Conservation (phyloP, 2,797 vertebrate species). For the Peromyscus aztecus region DNA sequence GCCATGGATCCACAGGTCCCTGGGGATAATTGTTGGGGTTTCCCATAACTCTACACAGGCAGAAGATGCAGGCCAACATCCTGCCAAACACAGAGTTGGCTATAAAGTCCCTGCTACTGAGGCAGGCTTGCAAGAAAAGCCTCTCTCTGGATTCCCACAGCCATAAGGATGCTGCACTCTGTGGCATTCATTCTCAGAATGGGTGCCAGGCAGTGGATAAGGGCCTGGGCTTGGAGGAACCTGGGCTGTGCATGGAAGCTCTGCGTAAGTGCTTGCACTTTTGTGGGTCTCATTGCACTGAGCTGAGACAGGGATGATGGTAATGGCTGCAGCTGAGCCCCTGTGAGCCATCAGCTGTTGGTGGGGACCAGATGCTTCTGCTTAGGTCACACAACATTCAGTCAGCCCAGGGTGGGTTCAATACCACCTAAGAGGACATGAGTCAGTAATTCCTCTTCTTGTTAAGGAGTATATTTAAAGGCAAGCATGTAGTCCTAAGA, state of each 20-base stretch:
- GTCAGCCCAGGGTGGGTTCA: background rate
- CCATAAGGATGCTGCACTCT: background rate
- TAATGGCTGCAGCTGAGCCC: no score
- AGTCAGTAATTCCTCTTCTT: background rate
- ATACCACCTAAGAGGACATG: background rate
- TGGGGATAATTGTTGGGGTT: accelerated
- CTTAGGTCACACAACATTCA: background rate
- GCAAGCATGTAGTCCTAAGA: background rate
- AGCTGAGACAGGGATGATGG: background rate
- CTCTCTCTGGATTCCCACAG: background rate
- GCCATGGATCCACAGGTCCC: background rate
- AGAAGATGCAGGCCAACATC: background rate
- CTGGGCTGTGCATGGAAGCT: background rate
- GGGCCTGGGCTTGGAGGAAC: background rate
- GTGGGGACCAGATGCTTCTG: background rate
- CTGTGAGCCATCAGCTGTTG: background rate
- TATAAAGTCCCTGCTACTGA: background rate
- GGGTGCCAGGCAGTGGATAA: accelerated
- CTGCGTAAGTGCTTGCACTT: background rate
- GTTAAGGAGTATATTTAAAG: background rate
- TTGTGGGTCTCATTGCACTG: background rate
- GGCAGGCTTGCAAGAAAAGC: background rate
- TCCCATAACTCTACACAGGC: background rate
- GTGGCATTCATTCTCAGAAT: background rate
- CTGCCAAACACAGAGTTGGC: background rate